phyloP scores from a whole-genome alignment of 2,113 vertebrate genomes.

The Platanista minor region DNA sequence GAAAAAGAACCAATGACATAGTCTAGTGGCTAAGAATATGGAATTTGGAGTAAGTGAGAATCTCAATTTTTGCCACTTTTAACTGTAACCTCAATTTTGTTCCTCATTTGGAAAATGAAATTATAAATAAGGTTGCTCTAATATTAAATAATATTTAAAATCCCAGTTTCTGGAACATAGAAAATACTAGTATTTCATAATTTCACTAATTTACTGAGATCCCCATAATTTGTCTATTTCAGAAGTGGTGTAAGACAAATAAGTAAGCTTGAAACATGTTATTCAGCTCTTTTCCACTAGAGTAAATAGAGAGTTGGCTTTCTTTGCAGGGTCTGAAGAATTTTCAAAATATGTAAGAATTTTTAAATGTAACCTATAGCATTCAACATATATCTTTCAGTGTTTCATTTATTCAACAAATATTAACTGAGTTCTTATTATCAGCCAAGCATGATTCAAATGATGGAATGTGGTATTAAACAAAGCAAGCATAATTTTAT shows the following conservation, averaged over 20 bases:
- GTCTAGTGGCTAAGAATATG: background rate
- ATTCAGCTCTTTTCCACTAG: background rate
- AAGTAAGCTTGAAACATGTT: background rate
- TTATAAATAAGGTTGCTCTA: background rate
- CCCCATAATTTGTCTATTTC: background rate
- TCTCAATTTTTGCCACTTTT: background rate
- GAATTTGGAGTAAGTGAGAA: background rate
- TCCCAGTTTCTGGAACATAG: background rate
- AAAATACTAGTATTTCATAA: background rate
- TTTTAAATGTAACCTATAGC: background rate
- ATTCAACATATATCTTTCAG: background rate
- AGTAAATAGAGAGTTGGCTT: background rate
- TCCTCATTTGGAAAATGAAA: background rate
- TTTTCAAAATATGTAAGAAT: background rate
- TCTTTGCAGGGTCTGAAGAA: background rate
- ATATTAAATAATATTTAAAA: conserved; percentile 11
- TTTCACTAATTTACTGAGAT: background rate
- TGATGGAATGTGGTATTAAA: background rate
- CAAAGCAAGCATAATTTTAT: background rate
- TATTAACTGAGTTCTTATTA: background rate
- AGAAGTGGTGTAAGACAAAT: background rate
- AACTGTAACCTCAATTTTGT: background rate
- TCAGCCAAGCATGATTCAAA: background rate
- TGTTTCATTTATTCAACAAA: background rate
- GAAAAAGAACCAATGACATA: background rate